Percentiles rank a stretch among this genome's conserved stretches.
Conservation (phyloP, 2,888 invertebrate species). For the Acanthosoma haemorrhoidale region DNA sequence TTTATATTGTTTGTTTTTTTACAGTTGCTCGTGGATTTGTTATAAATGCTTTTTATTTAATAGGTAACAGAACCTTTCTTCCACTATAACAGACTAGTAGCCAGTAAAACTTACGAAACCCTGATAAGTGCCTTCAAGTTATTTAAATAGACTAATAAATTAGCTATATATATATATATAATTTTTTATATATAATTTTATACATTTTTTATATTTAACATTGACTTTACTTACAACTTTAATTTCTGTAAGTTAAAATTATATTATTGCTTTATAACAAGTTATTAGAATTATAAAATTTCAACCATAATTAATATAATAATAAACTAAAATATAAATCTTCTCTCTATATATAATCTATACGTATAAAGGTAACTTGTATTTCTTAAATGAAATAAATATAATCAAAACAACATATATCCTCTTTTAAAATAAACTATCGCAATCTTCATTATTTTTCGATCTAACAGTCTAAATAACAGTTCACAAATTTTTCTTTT, state of each 20-base stretch:
- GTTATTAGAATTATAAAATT: slow-evolving; percentile 7
- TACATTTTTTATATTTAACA: neutral
- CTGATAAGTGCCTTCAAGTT: neutral
- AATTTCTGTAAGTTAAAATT: neutral
- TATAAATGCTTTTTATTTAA: too few species aligned
- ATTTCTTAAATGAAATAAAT: slow-evolving; percentile 2
- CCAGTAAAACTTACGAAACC: neutral
- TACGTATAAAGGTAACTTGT: neutral
- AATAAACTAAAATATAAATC: slow-evolving; percentile 3
- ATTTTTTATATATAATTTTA: too few species aligned
- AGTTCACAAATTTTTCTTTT: neutral
- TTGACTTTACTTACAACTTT: neutral
- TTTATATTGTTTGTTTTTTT: too few species aligned
- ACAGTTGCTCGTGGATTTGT: too few species aligned
- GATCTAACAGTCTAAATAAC: neutral
- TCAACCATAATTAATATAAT: neutral
- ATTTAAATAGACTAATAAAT: neutral
- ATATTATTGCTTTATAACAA: neutral
- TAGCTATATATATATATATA: too few species aligned
- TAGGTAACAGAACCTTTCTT: too few species aligned
- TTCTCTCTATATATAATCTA: neutral
- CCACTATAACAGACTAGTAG: too few species aligned
- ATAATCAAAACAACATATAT: slow-evolving; percentile 11
- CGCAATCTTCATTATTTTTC: neutral
- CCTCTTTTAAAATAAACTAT: neutral